Conservation (phyloP, 2,113 vertebrate species). For the Bettongia penicillata region DNA sequence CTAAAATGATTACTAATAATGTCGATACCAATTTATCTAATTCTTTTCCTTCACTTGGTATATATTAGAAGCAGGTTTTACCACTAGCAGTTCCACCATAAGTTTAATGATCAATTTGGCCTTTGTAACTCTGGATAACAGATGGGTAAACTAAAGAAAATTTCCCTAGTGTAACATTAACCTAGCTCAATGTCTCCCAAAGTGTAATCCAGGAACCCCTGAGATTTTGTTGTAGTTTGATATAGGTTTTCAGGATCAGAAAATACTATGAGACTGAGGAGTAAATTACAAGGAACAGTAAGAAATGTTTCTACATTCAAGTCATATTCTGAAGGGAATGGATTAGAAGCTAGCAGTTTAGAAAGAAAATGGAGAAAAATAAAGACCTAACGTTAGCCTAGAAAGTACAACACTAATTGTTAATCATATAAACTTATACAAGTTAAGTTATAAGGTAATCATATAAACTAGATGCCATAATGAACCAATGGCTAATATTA, state of each 20-base stretch:
- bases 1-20: conserved; percentile 6
- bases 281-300: neutral
- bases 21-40: neutral
- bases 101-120: neutral
- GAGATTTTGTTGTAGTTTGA: neutral
- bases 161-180: neutral
- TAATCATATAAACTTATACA: neutral
- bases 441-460: neutral
- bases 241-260: neutral
- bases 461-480: neutral
- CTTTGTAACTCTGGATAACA: neutral
- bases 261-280: neutral
- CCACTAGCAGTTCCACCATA: neutral
- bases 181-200: neutral
- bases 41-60: neutral
- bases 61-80: neutral
- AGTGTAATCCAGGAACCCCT: neutral
- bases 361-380: neutral
- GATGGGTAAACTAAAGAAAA: neutral
- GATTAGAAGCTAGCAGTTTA: neutral
- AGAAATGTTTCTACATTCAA: neutral
- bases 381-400: neutral
- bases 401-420: neutral
- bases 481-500: neutral
- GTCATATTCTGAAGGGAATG: neutral